phyloP scores from a whole-genome alignment of 2,113 vertebrate species.

The Lanius ludovicianus region DNA sequence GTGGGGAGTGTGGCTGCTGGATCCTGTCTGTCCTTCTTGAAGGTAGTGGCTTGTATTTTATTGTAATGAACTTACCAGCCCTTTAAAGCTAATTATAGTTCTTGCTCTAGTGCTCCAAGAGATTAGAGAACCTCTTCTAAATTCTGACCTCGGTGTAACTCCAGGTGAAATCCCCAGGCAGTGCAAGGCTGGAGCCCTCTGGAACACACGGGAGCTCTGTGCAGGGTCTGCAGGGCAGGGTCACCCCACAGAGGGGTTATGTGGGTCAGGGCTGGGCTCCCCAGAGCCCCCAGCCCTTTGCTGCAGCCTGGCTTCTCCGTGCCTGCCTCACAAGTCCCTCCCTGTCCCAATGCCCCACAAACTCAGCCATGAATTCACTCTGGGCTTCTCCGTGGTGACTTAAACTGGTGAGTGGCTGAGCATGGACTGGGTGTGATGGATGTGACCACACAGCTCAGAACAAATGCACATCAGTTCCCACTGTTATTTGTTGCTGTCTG shows the following conservation, averaged over 20 bases:
- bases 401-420: rapidly evolving
- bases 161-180: background rate
- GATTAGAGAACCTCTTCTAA: background rate
- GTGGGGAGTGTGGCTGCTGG: background rate
- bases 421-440: rapidly evolving
- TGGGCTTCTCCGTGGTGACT: rapidly evolving
- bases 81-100: slow-evolving; percentile 6
- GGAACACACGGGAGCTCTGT: rapidly evolving
- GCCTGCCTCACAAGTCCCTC: background rate
- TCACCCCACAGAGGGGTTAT: background rate
- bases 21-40: background rate
- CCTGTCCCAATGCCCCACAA: rapidly evolving
- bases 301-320: rapidly evolving
- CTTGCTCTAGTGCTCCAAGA: background rate
- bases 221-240: background rate
- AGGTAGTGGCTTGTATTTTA: rapidly evolving
- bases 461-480: background rate
- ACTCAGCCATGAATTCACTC: background rate
- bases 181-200: background rate
- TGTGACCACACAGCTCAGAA: rapidly evolving
- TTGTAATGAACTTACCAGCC: background rate
- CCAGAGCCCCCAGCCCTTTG: rapidly evolving
- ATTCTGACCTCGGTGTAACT: background rate
- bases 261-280: background rate
- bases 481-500: background rate